These are phyloP conservation scores for Odontomachus brunneus DNA, from an alignment of 1,140 invertebrate species.

Conservation along the genomic window DNA sequence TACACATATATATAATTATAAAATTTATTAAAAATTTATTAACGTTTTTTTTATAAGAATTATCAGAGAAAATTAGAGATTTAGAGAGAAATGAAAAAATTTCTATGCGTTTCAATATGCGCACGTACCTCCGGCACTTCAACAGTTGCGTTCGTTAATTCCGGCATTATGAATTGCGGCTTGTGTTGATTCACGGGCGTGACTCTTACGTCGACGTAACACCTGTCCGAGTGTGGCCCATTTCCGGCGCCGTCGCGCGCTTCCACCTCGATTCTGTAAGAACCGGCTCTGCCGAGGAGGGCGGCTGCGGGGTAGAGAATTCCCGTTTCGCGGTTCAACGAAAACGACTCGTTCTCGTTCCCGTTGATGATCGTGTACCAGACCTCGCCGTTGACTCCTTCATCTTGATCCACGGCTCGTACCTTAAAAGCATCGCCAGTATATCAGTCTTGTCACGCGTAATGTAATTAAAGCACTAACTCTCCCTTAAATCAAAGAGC, in stretches of 20 bases:
- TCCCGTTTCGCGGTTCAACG: constrained; percentile 90
- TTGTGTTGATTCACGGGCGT: constrained; percentile 94
- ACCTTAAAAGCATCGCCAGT: no score
- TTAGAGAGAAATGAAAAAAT: no score
- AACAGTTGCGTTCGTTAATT: constrained; percentile 90
- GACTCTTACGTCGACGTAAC: constrained; percentile 91
- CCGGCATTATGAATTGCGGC: constrained; percentile 92
- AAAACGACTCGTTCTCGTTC: constrained; percentile 90
- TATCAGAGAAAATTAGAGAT: no score
- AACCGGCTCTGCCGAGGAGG: constrained; percentile 87
- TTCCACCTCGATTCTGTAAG: constrained; percentile 90
- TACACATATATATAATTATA: no score
- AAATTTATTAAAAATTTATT: no score
- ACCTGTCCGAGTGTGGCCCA: constrained; percentile 88
- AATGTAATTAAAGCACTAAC: no score
- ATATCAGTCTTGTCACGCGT: no score
- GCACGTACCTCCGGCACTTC: constrained; percentile 90
- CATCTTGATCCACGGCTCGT: constrained; percentile 92
- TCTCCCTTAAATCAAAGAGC: background rate
- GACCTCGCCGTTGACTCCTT: constrained; percentile 91
- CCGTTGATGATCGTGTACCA: constrained; percentile 90
- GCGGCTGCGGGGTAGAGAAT: constrained; percentile 92
- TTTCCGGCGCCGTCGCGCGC: constrained; percentile 90
- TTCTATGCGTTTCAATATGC: background rate
- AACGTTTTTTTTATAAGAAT: background rate